Evolutionary conservation across 1,140 invertebrate genomes (phyloP).

Genomic region (Dryas iulia): DNA sequence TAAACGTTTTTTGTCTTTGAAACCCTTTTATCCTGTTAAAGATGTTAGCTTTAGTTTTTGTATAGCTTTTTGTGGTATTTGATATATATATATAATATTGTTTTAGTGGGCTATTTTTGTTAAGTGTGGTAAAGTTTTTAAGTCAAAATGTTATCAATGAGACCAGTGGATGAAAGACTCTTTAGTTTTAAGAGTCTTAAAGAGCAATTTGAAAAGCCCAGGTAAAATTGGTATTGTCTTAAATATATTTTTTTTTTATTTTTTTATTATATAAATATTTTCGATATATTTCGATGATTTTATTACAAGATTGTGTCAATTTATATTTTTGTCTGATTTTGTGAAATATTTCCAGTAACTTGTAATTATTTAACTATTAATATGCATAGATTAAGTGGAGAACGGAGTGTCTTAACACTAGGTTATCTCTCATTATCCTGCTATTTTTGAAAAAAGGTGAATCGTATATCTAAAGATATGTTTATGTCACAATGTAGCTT

Average conservation of each 20-base stretch:
- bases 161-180: slow-evolving; percentile 53
- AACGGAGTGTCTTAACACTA: too few species aligned
- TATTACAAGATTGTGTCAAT: too few species aligned
- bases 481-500: too few species aligned
- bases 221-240: slow-evolving; percentile 41
- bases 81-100: neutral
- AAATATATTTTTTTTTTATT: neutral
- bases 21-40: slow-evolving; percentile 7
- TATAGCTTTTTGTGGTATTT: slow-evolving; percentile 15
- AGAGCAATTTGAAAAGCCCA: slow-evolving; percentile 65
- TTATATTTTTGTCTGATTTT: too few species aligned
- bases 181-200: slow-evolving; percentile 68
- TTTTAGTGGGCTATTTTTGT: slow-evolving; percentile 10
- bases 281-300: too few species aligned
- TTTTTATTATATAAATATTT: too few species aligned
- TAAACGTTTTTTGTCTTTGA: slow-evolving; percentile 11
- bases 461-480: too few species aligned
- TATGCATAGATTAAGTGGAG: too few species aligned
- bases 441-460: too few species aligned
- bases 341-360: too few species aligned
- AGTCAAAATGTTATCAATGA: slow-evolving; percentile 58
- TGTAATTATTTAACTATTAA: too few species aligned
- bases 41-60: slow-evolving; percentile 12
- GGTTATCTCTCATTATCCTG: too few species aligned
- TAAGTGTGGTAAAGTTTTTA: slow-evolving; percentile 28